Percentiles rank a stretch among this genome's conserved stretches.
These are phyloP conservation scores for Amphiduros pacificus DNA, from an alignment of 2,888 invertebrate genomes.

Conservation along the genomic window DNA sequence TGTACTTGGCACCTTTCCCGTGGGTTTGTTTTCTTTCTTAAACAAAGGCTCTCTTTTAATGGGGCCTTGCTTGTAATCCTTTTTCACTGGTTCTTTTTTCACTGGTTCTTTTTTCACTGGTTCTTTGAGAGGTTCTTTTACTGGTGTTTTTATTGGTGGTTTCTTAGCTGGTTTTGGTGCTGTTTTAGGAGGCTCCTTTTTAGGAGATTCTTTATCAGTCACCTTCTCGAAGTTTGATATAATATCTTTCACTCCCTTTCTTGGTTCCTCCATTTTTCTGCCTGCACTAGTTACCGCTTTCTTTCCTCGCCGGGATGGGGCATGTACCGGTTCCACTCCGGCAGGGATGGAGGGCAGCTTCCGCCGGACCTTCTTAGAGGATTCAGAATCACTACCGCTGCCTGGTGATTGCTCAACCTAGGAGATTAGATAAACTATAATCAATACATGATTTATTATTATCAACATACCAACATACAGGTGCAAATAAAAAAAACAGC, in stretches of 20 bases:
- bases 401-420: constrained; percentile 27
- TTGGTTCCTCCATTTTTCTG: neutral
- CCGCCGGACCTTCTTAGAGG: constrained; percentile 24
- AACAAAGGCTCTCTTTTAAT: too few relatives aligned
- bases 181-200: too few relatives aligned
- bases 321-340: constrained; percentile 19
- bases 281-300: neutral
- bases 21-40: too few relatives aligned
- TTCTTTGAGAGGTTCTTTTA: neutral
- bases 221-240: neutral
- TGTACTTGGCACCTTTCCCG: too few relatives aligned
- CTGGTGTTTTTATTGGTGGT: too few relatives aligned
- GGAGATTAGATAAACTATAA: too few relatives aligned
- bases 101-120: neutral
- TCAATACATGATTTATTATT: too few relatives aligned
- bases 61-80: too few relatives aligned
- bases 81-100: too few relatives aligned
- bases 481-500: too few relatives aligned
- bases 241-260: neutral
- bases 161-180: too few relatives aligned
- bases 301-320: constrained; percentile 9
- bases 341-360: constrained; percentile 30
- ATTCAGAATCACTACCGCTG: constrained; percentile 15
- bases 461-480: too few relatives aligned
- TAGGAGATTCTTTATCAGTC: neutral